Conservation (phyloP, 2,888 invertebrate species). For the Stenchaetothrips biformis region DNA sequence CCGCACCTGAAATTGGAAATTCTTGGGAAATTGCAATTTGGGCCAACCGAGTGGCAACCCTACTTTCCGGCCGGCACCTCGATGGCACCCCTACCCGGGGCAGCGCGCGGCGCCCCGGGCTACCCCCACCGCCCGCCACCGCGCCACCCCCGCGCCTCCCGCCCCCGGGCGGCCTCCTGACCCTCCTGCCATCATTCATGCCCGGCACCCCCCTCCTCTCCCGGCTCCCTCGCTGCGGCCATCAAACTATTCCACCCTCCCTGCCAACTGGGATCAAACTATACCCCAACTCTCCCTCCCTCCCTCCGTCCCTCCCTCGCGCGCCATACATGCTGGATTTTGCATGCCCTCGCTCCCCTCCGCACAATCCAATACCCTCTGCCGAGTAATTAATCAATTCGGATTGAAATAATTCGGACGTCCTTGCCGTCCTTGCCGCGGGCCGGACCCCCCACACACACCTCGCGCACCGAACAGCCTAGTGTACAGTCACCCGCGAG, state of each 20-base stretch:
- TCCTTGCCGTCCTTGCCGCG: background rate
- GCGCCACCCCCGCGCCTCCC: background rate
- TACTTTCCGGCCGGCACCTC: background rate
- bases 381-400: conserved; percentile 3
- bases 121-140: background rate
- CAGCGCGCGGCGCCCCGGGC: background rate
- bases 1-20: background rate
- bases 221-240: conserved; percentile 1
- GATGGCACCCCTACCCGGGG: background rate
- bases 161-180: conserved; percentile 18
- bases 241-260: conserved; percentile 24
- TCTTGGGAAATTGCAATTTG: background rate
- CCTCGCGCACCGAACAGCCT: no score
- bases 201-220: conserved; percentile 22
- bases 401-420: background rate
- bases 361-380: conserved; percentile 1
- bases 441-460: no score
- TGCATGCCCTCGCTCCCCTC: background rate
- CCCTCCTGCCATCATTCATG: conserved; percentile 13
- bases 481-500: no score
- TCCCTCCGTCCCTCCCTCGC: background rate
- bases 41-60: background rate
- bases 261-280: conserved; percentile 24
- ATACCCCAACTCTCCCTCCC: background rate
- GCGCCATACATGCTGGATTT: conserved; percentile 1